These are phyloP conservation scores for Drosophila santomea DNA, from an alignment of 1,140 invertebrate species.

Conservation along the genomic window DNA sequence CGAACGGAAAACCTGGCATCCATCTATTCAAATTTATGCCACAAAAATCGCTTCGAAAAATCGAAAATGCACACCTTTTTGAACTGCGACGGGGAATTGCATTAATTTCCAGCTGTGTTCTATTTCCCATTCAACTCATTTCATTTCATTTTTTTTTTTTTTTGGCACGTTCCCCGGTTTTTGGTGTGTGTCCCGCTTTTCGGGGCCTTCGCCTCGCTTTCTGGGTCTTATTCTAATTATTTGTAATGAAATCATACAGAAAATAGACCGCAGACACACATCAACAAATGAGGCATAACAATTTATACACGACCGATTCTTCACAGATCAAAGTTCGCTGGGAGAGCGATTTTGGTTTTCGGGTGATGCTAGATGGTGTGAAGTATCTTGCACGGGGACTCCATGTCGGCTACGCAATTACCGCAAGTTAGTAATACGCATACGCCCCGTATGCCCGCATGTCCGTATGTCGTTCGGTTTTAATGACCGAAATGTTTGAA, in stretches of 20 bases:
- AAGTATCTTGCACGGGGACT: background rate
- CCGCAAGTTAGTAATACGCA: constrained; percentile 10
- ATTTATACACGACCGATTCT: constrained; percentile 49
- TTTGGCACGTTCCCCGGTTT: constrained; percentile 14
- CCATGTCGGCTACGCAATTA: constrained; percentile 11
- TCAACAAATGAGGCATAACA: constrained; percentile 23
- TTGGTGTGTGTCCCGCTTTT: constrained; percentile 7
- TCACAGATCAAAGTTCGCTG: constrained; percentile 64
- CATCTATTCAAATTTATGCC: constrained; percentile 17
- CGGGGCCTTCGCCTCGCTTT: constrained; percentile 38
- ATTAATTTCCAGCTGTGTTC: constrained; percentile 60
- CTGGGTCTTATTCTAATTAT: constrained; percentile 36
- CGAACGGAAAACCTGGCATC: constrained; percentile 18
- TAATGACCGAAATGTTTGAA: constrained; percentile 1
- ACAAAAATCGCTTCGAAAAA: constrained; percentile 28
- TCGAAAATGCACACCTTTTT: constrained; percentile 48
- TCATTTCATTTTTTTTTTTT: constrained; percentile 2
- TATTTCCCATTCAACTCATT: constrained; percentile 8
- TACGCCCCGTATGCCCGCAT: constrained; percentile 9
- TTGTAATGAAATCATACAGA: constrained; percentile 64
- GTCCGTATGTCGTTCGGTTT: constrained; percentile 2
- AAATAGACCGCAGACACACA: constrained; percentile 57
- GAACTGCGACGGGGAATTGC: constrained; percentile 60
- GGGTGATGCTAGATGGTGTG: background rate
- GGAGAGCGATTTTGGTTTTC: constrained; percentile 15